A percentile compares a stretch with the other conserved stretches of the same genome.
These are phyloP conservation scores for Salmo trutta DNA, from an alignment of 2,797 vertebrate species.

Conservation along the genomic window DNA sequence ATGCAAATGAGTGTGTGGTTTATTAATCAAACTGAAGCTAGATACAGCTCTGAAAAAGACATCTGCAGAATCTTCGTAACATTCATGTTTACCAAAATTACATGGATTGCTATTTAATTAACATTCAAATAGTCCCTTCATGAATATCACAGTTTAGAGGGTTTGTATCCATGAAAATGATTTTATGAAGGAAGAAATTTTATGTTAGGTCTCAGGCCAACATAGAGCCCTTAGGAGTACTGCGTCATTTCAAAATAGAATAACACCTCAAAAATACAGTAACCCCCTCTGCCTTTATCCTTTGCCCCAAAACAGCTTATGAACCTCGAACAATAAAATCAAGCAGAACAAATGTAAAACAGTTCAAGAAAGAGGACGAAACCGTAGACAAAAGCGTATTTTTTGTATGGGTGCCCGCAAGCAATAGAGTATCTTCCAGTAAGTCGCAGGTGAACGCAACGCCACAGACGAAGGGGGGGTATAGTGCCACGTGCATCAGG, in stretches of 20 bases:
- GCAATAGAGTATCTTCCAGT: conserved; percentile 79
- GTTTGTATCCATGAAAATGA: conserved; percentile 29
- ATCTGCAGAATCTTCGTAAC: conserved; percentile 4
- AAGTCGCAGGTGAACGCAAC: conserved; percentile 81
- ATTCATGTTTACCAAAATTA: conserved; percentile 26
- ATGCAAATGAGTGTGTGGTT: conserved; percentile 27
- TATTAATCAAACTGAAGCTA: conserved; percentile 27
- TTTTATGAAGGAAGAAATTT: conserved; percentile 11
- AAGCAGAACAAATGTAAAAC: conserved; percentile 61
- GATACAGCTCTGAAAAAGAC: conserved; percentile 11
- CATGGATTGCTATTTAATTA: conserved; percentile 27
- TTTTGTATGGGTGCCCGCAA: conserved; percentile 75
- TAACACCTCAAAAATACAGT: conserved; percentile 15
- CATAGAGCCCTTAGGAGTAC: conserved; percentile 26
- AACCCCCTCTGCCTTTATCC: conserved; percentile 34
- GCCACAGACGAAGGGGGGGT: conserved; percentile 71
- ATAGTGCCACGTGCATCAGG: conserved; percentile 82
- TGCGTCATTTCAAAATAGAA: conserved; percentile 40
- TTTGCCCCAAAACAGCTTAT: conserved; percentile 47
- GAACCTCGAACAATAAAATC: conserved; percentile 58
- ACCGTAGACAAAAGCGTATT: conserved; percentile 60
- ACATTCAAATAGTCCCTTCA: conserved; percentile 34
- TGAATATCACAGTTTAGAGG: conserved; percentile 39
- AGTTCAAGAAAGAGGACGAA: conserved; percentile 55
- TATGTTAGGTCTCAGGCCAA: background rate